phyloP scores from a whole-genome alignment of 2,888 invertebrate genomes.

The Lepidocyrtinus sp. region DNA sequence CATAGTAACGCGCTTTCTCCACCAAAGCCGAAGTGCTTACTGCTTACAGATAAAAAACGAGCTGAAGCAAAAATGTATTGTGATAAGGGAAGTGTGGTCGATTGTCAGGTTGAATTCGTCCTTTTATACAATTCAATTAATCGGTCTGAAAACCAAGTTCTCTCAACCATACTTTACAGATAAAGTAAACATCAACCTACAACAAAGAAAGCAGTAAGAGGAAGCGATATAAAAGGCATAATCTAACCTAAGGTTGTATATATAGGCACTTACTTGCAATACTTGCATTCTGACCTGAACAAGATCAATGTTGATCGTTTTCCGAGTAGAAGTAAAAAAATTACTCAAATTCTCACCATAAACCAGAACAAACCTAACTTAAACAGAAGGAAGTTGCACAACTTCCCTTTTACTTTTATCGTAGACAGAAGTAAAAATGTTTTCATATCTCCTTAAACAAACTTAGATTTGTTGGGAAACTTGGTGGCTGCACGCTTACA shows the following conservation, averaged over 20 bases:
- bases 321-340: background rate
- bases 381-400: no score
- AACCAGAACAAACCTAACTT: no score
- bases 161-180: background rate
- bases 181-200: conserved; percentile 6
- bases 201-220: background rate
- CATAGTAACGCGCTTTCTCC: no score
- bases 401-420: no score
- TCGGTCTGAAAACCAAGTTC: background rate
- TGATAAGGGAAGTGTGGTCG: background rate
- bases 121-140: conserved; percentile 1
- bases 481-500: no score
- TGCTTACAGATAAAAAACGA: no score
- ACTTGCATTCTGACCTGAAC: background rate
- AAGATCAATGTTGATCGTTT: background rate
- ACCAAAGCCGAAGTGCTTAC: no score
- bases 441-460: no score
- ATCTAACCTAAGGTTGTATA: no score
- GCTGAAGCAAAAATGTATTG: background rate
- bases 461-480: no score
- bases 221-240: background rate
- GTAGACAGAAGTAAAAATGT: no score
- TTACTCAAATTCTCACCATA: no score
- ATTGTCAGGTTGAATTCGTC: background rate
- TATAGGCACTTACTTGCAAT: background rate